phyloP scores from a whole-genome alignment of 1,140 invertebrate genomes.

The Centruroides sculpturatus region DNA sequence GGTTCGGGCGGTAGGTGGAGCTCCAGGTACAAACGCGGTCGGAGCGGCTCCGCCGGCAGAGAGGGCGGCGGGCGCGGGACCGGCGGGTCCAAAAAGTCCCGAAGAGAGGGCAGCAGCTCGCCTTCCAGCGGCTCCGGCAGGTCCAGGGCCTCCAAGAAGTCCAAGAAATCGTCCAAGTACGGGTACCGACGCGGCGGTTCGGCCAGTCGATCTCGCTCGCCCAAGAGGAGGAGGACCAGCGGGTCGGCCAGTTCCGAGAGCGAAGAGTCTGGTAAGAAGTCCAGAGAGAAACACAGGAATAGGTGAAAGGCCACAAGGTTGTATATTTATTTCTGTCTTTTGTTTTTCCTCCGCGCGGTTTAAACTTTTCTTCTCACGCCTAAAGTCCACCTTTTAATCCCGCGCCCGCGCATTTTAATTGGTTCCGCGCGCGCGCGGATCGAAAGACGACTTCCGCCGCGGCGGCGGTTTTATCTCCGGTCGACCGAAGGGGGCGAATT shows the following conservation, averaged over 20 bases:
- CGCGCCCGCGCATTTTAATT: too few relatives aligned
- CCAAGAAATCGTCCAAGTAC: not conserved
- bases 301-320: too few relatives aligned
- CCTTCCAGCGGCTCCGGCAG: not conserved
- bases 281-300: too few relatives aligned
- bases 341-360: too few relatives aligned
- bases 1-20: not conserved
- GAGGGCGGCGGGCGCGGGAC: not conserved
- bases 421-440: too few relatives aligned
- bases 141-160: not conserved
- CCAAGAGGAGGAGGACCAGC: constrained; percentile 5
- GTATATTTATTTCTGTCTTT: too few relatives aligned
- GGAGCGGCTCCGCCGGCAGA: not conserved
- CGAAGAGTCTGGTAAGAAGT: constrained; percentile 9
- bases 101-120: not conserved
- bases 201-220: not conserved
- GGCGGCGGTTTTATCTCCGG: too few relatives aligned
- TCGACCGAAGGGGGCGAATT: too few relatives aligned
- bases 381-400: too few relatives aligned
- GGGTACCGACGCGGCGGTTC: not conserved
- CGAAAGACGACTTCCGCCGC: too few relatives aligned
- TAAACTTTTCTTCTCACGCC: too few relatives aligned
- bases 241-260: constrained; percentile 8
- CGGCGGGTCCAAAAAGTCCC: not conserved
- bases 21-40: constrained; percentile 1